A percentile compares a stretch with the other conserved stretches of the same genome.
Conservation (phyloP, 2,888 invertebrate species). For the Chelonus formosanus region DNA sequence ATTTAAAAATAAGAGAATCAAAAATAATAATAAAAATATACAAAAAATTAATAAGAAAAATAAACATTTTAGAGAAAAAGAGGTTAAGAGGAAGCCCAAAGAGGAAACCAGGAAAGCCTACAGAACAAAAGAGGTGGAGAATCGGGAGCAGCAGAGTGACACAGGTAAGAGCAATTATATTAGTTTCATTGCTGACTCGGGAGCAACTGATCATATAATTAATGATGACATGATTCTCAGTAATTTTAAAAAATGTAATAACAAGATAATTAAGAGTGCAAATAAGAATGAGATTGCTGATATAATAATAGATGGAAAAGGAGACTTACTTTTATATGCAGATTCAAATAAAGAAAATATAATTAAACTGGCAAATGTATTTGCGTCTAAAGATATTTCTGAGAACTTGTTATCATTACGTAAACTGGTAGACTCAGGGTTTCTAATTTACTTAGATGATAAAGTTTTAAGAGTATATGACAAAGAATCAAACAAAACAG, state of each 20-base stretch:
- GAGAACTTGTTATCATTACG: constrained; percentile 44
- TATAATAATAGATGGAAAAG: constrained; percentile 43
- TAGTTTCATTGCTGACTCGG: constrained; percentile 41
- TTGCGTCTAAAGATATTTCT: constrained; percentile 40
- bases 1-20: too few relatives aligned
- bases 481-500: constrained; percentile 26
- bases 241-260: constrained; percentile 25
- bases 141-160: not conserved
- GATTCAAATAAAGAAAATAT: constrained; percentile 28
- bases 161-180: constrained; percentile 11
- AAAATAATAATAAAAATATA: too few relatives aligned
- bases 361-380: constrained; percentile 40
- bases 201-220: constrained; percentile 39
- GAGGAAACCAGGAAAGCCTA: not conserved
- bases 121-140: not conserved
- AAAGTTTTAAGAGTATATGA: constrained; percentile 31
- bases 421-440: constrained; percentile 38
- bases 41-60: too few relatives aligned
- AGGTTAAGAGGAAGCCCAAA: too few relatives aligned
- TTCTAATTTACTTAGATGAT: constrained; percentile 38
- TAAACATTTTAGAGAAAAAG: too few relatives aligned
- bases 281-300: constrained; percentile 41
- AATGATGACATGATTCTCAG: constrained; percentile 34
- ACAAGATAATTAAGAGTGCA: constrained; percentile 39
- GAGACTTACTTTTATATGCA: constrained; percentile 37